Evolutionary conservation across 2,888 invertebrate species (phyloP).

Genomic region (Pollenia griseotomentosa): DNA sequence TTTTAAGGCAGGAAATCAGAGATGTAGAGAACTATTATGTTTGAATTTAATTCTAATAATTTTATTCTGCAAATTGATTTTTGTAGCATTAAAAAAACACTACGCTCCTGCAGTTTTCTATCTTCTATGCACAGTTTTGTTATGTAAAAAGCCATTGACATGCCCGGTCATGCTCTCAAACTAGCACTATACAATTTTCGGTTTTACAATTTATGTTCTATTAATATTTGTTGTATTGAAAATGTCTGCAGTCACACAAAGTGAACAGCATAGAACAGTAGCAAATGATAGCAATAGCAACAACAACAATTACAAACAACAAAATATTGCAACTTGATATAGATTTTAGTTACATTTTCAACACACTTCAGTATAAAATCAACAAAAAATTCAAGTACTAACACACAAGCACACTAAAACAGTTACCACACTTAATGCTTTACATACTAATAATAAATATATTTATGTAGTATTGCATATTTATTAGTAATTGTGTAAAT

Average conservation of each 20-base stretch:
- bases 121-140: slow-evolving; percentile 15
- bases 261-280: slow-evolving; percentile 19
- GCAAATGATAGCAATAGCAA: slow-evolving; percentile 7
- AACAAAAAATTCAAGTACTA: slow-evolving; percentile 55
- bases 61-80: too few relatives aligned
- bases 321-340: slow-evolving; percentile 42
- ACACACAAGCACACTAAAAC: slow-evolving; percentile 7
- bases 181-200: slow-evolving; percentile 64
- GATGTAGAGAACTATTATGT: not conserved
- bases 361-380: slow-evolving; percentile 58
- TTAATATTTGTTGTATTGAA: slow-evolving; percentile 68
- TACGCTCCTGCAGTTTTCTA: slow-evolving; percentile 6
- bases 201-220: slow-evolving; percentile 72
- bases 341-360: slow-evolving; percentile 68
- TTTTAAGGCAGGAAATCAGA: not conserved
- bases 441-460: slow-evolving; percentile 55
- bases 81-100: not conserved
- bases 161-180: slow-evolving; percentile 72
- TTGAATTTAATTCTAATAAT: too few relatives aligned
- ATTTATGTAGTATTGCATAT: slow-evolving; percentile 13
- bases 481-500: slow-evolving; percentile 22
- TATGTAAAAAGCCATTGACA: slow-evolving; percentile 71
- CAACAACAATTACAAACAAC: slow-evolving; percentile 34
- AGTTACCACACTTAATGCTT: slow-evolving; percentile 21
- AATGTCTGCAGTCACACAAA: slow-evolving; percentile 62